Percentiles rank a stretch among this genome's conserved stretches.
phyloP scores from a whole-genome alignment of 2,888 invertebrate genomes.

The Agrotis exclamationis region DNA sequence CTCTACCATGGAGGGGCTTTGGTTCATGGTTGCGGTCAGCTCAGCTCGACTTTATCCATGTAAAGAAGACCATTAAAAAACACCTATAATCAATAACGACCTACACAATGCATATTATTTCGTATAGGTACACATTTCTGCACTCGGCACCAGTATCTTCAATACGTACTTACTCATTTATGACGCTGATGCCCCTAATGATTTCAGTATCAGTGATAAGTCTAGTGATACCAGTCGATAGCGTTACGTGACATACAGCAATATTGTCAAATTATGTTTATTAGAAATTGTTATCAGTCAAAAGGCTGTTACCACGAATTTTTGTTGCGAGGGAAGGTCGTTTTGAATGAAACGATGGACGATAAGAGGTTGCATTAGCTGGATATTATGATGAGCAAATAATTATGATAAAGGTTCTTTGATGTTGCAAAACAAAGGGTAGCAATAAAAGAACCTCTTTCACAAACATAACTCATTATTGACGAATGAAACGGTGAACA shows the following conservation, averaged over 20 bases:
- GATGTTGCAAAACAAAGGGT: neutral
- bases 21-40: too few relatives aligned
- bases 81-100: neutral
- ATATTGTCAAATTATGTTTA: conserved; percentile 29
- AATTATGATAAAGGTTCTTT: neutral
- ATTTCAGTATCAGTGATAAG: conserved; percentile 47
- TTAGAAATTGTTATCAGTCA: conserved; percentile 32
- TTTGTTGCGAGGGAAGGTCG: conserved; percentile 23
- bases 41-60: too few relatives aligned
- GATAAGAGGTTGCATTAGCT: conserved; percentile 5
- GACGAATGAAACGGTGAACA: neutral
- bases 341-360: conserved; percentile 9
- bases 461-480: neutral
- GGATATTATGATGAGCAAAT: conserved; percentile 13
- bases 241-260: conserved; percentile 31
- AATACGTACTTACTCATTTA: conserved; percentile 22
- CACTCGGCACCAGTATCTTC: conserved; percentile 52
- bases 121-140: conserved; percentile 31
- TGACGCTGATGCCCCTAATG: conserved; percentile 30
- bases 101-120: conserved; percentile 9
- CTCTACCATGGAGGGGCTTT: too few relatives aligned
- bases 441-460: neutral
- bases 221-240: conserved; percentile 36
- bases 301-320: conserved; percentile 2
- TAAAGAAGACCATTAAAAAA: neutral